Percentiles rank a stretch among this genome's conserved stretches.
These are phyloP conservation scores for Tachina grossa DNA, from an alignment of 2,888 invertebrate genomes.

Conservation along the genomic window DNA sequence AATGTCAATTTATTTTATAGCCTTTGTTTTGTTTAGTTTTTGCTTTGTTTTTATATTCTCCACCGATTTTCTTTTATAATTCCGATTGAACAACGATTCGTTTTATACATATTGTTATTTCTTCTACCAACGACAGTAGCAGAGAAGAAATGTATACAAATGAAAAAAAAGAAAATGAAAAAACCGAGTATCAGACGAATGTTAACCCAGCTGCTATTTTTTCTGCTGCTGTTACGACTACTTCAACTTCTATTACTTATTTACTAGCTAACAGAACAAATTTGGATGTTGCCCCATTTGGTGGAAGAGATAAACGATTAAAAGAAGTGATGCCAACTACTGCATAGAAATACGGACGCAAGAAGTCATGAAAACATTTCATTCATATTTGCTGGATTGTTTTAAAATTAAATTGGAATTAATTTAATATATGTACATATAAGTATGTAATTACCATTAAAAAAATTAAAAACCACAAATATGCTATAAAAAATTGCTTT, in stretches of 20 bases:
- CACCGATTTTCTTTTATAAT: slow-evolving; percentile 33
- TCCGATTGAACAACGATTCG: slow-evolving; percentile 14
- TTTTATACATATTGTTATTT: slow-evolving; percentile 34
- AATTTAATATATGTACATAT: too few species aligned
- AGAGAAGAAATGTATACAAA: slow-evolving; percentile 37
- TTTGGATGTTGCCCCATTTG: slow-evolving; percentile 46
- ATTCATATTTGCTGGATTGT: too few species aligned
- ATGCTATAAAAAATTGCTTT: too few species aligned
- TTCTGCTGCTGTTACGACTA: slow-evolving; percentile 17
- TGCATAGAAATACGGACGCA: background rate
- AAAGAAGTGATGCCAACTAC: slow-evolving; percentile 29
- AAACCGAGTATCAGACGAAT: slow-evolving; percentile 60
- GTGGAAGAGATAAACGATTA: slow-evolving; percentile 20
- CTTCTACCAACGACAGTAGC: slow-evolving; percentile 37
- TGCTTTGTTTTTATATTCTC: slow-evolving; percentile 40
- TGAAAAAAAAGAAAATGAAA: slow-evolving; percentile 39
- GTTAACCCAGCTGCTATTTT: slow-evolving; percentile 57
- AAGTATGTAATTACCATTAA: too few species aligned
- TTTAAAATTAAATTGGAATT: too few species aligned
- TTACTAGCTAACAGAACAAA: slow-evolving; percentile 26
- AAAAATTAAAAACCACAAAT: too few species aligned
- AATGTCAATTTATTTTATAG: background rate
- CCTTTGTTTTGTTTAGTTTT: slow-evolving; percentile 5
- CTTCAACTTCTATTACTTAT: slow-evolving; percentile 23
- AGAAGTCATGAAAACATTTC: too few species aligned